Evolutionary conservation across 1,140 invertebrate genomes (phyloP).

Genomic region (Triops longicaudatus): DNA sequence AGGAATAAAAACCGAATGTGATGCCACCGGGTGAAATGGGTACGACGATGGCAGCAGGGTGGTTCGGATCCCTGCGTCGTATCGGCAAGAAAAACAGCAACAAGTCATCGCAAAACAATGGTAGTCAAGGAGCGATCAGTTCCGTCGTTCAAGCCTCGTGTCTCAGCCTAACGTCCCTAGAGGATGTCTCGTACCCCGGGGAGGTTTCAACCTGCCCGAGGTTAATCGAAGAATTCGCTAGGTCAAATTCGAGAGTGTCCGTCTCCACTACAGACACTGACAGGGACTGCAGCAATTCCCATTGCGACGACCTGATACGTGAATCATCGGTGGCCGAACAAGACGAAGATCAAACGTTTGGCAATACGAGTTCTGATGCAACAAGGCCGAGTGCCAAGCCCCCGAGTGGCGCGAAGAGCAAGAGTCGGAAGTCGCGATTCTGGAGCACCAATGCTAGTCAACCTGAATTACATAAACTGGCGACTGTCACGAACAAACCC

Average conservation of each 20-base stretch:
- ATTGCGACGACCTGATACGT: neutral
- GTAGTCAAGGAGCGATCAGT: neutral
- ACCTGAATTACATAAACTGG: slow-evolving; percentile 2
- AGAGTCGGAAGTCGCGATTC: slow-evolving; percentile 10
- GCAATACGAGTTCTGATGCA: neutral
- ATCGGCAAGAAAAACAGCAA: neutral
- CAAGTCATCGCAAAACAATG: neutral
- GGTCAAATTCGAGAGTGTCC: neutral
- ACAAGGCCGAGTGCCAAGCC: neutral
- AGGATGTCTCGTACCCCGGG: neutral
- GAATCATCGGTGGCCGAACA: neutral
- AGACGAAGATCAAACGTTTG: neutral
- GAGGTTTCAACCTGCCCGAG: neutral
- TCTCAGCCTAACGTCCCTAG: neutral
- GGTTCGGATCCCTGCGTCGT: neutral
- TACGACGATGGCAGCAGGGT: neutral
- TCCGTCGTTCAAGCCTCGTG: neutral
- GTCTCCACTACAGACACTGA: neutral
- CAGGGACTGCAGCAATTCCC: neutral
- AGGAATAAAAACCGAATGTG: neutral
- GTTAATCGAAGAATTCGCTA: neutral
- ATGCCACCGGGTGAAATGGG: slow-evolving; percentile 1
- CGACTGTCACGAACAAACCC: neutral
- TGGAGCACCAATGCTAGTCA: slow-evolving; percentile 6
- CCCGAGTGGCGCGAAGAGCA: neutral